These are phyloP conservation scores for Oxyteleia sp. DNA, from an alignment of 2,888 invertebrate species.

Conservation along the genomic window DNA sequence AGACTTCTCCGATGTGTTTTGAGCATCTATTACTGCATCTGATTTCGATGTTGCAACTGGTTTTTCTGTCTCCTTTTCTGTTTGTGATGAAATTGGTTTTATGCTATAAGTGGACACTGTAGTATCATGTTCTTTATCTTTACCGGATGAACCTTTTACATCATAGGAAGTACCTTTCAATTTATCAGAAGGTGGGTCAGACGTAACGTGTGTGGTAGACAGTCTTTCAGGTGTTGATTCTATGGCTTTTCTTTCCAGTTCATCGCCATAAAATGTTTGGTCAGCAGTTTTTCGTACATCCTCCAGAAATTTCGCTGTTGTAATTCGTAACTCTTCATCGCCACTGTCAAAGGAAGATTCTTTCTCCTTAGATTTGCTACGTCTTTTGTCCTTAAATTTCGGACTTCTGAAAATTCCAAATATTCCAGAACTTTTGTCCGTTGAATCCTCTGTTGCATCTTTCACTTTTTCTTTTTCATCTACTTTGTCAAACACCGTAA, in stretches of 20 bases:
- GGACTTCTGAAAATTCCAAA: constrained; percentile 82
- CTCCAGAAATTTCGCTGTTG: constrained; percentile 80
- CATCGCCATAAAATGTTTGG: constrained; percentile 10
- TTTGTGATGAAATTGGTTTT: constrained; percentile 13
- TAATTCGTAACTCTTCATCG: constrained; percentile 81
- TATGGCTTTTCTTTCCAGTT: neutral
- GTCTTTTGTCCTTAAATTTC: constrained; percentile 80
- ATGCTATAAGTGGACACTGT: too few relatives aligned
- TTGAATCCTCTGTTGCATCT: constrained; percentile 73
- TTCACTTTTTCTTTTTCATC: constrained; percentile 39
- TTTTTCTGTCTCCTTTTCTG: neutral
- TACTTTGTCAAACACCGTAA: constrained; percentile 2
- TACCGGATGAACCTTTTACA: constrained; percentile 14
- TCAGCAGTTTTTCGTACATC: constrained; percentile 80
- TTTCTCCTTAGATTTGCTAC: constrained; percentile 83
- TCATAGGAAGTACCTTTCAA: constrained; percentile 67
- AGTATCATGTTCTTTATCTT: too few relatives aligned
- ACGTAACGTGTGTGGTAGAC: constrained; percentile 61
- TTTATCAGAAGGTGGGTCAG: constrained; percentile 64
- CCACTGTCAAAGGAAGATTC: constrained; percentile 82
- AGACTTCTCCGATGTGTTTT: constrained; percentile 76
- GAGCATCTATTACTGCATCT: too few relatives aligned
- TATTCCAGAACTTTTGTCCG: constrained; percentile 77
- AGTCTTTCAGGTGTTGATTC: constrained; percentile 41
- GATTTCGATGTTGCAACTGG: too few relatives aligned